Conservation (phyloP, 2,113 vertebrate species). For the Mormyrus iriodes region DNA sequence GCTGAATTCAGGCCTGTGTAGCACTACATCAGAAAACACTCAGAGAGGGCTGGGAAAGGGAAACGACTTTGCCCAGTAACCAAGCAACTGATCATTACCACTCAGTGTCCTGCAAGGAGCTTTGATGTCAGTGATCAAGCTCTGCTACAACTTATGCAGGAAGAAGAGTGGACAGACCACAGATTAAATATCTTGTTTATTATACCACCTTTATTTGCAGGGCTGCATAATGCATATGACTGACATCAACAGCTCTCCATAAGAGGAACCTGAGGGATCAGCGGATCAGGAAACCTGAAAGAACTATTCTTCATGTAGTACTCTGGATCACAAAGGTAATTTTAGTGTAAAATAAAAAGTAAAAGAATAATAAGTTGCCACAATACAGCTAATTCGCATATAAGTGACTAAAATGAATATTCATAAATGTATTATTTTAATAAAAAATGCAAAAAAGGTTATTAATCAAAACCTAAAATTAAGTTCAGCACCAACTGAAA, state of each 20-base stretch:
- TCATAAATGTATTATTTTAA: background rate
- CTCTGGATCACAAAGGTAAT: background rate
- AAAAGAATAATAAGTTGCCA: background rate
- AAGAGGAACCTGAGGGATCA: background rate
- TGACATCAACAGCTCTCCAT: background rate
- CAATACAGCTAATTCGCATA: background rate
- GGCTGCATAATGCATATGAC: background rate
- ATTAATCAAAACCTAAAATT: background rate
- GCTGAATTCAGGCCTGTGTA: conserved; percentile 3
- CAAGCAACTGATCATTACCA: conserved; percentile 43
- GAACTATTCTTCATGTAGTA: background rate
- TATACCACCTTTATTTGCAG: background rate
- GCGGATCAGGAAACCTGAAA: background rate
- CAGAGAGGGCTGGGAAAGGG: background rate
- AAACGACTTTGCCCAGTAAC: conserved; percentile 35
- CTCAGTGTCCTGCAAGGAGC: conserved; percentile 17
- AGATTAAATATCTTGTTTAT: background rate
- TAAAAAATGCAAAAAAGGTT: background rate
- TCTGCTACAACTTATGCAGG: conserved; percentile 22
- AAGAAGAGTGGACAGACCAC: conserved; percentile 19
- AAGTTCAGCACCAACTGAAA: background rate
- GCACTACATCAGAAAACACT: background rate
- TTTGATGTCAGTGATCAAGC: conserved; percentile 33
- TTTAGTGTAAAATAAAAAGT: background rate
- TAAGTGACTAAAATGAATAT: background rate